Evolutionary conservation across 2,113 vertebrate genomes (phyloP), one percentile per base, ranked within the genome.

Genomic region (Chlorodrepanis virens): DNA sequence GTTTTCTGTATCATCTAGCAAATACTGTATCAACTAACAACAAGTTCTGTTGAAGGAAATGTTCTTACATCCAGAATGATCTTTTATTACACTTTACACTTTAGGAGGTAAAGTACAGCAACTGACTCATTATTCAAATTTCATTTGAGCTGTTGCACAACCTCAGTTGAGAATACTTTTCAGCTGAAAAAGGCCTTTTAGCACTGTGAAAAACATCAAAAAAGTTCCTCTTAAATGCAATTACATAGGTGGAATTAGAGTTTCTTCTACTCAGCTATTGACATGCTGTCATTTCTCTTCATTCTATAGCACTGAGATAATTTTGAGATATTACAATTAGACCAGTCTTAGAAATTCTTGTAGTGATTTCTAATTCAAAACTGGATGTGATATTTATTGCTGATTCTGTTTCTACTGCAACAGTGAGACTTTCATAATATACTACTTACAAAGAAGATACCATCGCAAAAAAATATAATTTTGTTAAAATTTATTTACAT

Each of bases 111-210:
- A 92, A 88, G 71, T 78, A 24, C n/a, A 50, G 50, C n/a, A 17
- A 70, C 40, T 88, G 88, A 93, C 52, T 88, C 64, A 81, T 85
- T 83, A 53, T 42, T 95, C 53, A 83, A 61, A 45, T 80, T 86
- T 81, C 42, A 81, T 79, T 94, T 72, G 53, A 95, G n/a, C 59
- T 80, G 23, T 94, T 96, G 72, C 94, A 68, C 72, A 93, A 87
- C 67, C 60, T 90, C 60, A 75, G 47, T 39, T 78, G 71, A 94
- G 67, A 83, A 74, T 68, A 75, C 60, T 71, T 89, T 70, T 81
- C 52, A 40, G 4, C 9, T n/a, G 64, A 35, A 75, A 90, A 94
- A 83, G 33, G 50, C 24, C 45, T 84, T 92, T 54, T 67, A 83
- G 47, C 29, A 11, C 68, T 81, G 33, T 59, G 79, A 90, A 86